These are phyloP conservation scores for Melanotaenia duboulayi DNA, from an alignment of 2,113 vertebrate genomes.

Conservation along the genomic window DNA sequence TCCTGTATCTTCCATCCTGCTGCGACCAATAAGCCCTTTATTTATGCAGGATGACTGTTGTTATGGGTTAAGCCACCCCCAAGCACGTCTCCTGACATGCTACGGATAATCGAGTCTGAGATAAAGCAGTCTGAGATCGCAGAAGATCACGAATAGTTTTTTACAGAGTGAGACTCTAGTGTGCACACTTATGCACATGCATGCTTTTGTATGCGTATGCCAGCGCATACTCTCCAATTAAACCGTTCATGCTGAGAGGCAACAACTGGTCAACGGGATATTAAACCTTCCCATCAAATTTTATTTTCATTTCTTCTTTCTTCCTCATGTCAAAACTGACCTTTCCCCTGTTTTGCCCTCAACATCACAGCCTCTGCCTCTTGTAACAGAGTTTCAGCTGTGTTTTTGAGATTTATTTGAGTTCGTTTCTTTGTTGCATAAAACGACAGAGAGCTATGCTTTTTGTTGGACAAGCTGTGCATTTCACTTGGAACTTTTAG, in stretches of 20 bases:
- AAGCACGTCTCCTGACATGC: conserved; percentile 49
- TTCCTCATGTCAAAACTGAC: conserved; percentile 45
- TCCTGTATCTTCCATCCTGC: conserved; percentile 27
- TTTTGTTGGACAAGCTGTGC: not conserved
- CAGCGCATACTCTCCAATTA: conserved; percentile 32
- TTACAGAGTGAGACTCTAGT: conserved; percentile 1
- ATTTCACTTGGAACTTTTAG: conserved; percentile 20
- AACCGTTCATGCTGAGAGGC: conserved; percentile 47
- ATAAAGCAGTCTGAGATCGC: conserved; percentile 11
- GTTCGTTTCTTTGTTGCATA: conserved; percentile 22
- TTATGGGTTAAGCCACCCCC: conserved; percentile 48
- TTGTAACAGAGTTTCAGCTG: conserved; percentile 2
- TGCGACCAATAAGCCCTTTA: conserved; percentile 44
- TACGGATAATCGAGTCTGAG: conserved; percentile 18
- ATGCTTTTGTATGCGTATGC: conserved; percentile 31
- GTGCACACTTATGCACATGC: conserved; percentile 5
- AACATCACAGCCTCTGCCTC: conserved; percentile 6
- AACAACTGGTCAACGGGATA: conserved; percentile 75
- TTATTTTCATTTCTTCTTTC: conserved; percentile 15
- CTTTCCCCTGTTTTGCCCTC: conserved; percentile 59
- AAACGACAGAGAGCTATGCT: conserved; percentile 6
- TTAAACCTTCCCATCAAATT: conserved; percentile 53
- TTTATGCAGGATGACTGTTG: conserved; percentile 64
- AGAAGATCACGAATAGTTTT: conserved; percentile 24
- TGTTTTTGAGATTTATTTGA: conserved; percentile 38